A percentile compares a stretch with the other conserved stretches of the same genome.
Evolutionary conservation across 2,113 vertebrate genomes (phyloP).

Genomic region (Corythoichthys intestinalis): DNA sequence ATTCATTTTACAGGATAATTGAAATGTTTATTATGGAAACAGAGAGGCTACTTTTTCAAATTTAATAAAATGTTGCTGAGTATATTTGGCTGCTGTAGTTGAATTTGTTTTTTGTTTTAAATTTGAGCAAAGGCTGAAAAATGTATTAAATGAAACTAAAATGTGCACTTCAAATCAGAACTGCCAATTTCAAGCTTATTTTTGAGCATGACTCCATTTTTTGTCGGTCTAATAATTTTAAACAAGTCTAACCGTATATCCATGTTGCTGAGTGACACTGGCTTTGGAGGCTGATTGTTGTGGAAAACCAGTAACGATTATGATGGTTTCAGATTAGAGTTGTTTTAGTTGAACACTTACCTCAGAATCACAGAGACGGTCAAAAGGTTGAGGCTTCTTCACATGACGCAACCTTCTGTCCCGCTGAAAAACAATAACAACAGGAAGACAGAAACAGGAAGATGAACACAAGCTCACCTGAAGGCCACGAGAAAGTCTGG

Average conservation of each 20-base stretch:
- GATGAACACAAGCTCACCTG: not conserved
- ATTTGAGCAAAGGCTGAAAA: too few relatives aligned
- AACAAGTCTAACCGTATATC: not conserved
- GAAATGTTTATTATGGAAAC: too few relatives aligned
- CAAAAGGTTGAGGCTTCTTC: slow-evolving; percentile 34
- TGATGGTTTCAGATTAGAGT: not conserved
- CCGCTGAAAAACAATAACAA: slow-evolving; percentile 1
- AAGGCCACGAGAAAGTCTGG: not conserved
- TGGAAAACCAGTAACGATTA: not conserved
- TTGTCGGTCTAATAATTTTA: not conserved
- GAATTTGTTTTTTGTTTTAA: too few relatives aligned
- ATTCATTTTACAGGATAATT: too few relatives aligned
- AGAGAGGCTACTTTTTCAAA: too few relatives aligned
- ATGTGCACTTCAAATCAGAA: too few relatives aligned
- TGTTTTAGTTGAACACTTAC: slow-evolving; percentile 12
- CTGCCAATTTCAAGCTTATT: too few relatives aligned
- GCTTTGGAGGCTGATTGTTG: not conserved
- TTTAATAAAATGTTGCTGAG: too few relatives aligned
- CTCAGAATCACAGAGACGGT: slow-evolving; percentile 32
- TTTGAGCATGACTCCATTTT: not conserved
- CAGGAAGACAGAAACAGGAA: not conserved
- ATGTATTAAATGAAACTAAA: too few relatives aligned
- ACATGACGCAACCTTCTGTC: slow-evolving; percentile 54
- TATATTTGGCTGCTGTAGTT: too few relatives aligned
- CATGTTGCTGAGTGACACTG: too few relatives aligned